A percentile compares a stretch with the other conserved stretches of the same genome.
Conservation (phyloP, 2,797 vertebrate species). For the Falco novaeseelandiae region DNA sequence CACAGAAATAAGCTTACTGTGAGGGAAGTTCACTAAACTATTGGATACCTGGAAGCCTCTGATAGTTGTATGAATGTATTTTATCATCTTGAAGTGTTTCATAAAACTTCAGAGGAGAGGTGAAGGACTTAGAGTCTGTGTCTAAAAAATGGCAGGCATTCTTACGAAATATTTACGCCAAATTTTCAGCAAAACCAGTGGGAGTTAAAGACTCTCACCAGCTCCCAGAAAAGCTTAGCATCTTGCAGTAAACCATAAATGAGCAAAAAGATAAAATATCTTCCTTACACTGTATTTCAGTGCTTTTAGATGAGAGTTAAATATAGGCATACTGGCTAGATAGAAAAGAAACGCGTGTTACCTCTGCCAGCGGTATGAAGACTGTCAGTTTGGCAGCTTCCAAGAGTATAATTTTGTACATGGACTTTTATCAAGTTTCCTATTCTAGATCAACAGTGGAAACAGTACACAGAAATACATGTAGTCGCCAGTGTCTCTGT, state of each 20-base stretch:
- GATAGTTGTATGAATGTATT: background rate
- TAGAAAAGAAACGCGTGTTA: background rate
- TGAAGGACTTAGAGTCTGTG: background rate
- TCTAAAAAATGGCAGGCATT: background rate
- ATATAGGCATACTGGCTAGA: conserved; percentile 25
- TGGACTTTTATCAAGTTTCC: conserved; percentile 35
- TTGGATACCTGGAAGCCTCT: background rate
- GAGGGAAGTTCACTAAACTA: background rate
- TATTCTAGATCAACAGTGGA: conserved; percentile 14
- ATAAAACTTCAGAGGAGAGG: background rate
- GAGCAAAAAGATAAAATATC: conserved; percentile 55
- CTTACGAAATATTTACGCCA: conserved; percentile 4
- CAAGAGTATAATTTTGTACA: conserved; percentile 10
- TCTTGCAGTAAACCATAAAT: conserved; percentile 42
- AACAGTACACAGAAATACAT: conserved; percentile 30
- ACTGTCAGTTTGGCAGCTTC: conserved; percentile 34
- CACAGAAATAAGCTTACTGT: background rate
- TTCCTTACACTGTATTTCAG: background rate
- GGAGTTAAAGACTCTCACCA: conserved; percentile 13
- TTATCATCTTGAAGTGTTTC: background rate
- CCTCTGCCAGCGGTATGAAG: conserved; percentile 46
- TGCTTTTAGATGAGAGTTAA: conserved; percentile 25
- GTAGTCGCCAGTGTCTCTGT: background rate
- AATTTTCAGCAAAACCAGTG: conserved; percentile 12
- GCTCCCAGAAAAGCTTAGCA: conserved; percentile 16